Conservation (phyloP, 2,888 invertebrate genomes). For the Cylloceria caligata region DNA sequence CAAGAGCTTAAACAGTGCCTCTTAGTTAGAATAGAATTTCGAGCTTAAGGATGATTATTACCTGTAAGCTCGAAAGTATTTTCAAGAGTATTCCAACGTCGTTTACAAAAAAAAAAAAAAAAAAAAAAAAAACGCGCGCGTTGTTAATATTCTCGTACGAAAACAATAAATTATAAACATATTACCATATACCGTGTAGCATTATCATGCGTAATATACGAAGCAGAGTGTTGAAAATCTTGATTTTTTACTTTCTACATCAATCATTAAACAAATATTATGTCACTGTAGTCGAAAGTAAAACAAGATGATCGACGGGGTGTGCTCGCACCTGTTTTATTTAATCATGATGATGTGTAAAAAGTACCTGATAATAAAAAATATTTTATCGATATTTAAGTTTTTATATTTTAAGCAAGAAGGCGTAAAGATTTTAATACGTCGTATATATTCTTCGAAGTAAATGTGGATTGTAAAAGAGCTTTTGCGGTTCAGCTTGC, state of each 20-base stretch:
- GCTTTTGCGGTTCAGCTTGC: slow-evolving; percentile 68
- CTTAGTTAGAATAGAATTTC: slow-evolving; percentile 56
- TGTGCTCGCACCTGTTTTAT: slow-evolving; percentile 75
- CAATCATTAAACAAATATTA: slow-evolving; percentile 3
- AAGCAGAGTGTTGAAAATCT: slow-evolving; percentile 62
- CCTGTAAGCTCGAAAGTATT: slow-evolving; percentile 56
- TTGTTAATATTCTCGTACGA: slow-evolving; percentile 30
- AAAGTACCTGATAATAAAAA: slow-evolving; percentile 83
- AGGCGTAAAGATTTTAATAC: slow-evolving; percentile 53
- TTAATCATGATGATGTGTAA: slow-evolving; percentile 82
- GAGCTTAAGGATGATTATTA: slow-evolving; percentile 19
- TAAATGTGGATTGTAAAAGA: slow-evolving; percentile 44
- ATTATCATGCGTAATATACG: slow-evolving; percentile 68
- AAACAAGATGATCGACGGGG: slow-evolving; percentile 51
- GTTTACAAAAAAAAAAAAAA: too few relatives aligned
- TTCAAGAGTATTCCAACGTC: slow-evolving; percentile 62
- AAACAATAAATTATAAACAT: slow-evolving; percentile 48
- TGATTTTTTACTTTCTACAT: slow-evolving; percentile 45
- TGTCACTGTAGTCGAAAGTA: slow-evolving; percentile 30
- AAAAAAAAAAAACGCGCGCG: too few relatives aligned
- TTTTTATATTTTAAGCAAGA: slow-evolving; percentile 55
- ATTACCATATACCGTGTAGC: slow-evolving; percentile 61
- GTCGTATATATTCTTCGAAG: slow-evolving; percentile 48
- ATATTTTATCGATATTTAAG: slow-evolving; percentile 71
- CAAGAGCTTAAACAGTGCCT: slow-evolving; percentile 68